Base-by-base conservation (phyloP, 2,797 vertebrate genomes). In the Loriculus beryllinus region DNA sequence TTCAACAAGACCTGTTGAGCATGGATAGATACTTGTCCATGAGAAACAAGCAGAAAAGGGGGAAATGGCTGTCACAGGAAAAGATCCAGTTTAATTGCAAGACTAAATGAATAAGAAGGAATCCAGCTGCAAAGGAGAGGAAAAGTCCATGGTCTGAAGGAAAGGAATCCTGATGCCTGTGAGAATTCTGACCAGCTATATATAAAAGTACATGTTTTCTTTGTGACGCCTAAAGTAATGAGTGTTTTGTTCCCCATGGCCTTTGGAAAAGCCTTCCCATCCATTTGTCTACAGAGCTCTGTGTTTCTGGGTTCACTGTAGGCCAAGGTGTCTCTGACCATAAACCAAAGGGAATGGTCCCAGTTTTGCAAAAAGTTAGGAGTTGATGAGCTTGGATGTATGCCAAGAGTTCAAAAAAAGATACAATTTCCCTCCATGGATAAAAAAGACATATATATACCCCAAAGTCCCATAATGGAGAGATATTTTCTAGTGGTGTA, bases 341-440 rank as follows among this genome's bases (percentile, higher is more conserved):
- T 51, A 81, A 72, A 88, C 42, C 28, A 52, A 4, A 82, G 49
- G 49, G 43, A 9, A 67, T 43, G 10, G 35, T 37, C 59, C 16
- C 43, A 11, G 37, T 29, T 70, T 49, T 77, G 12, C 6, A 12
- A 52, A 80, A 51, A 10, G 3, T 8, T 63, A 42, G 52, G 33
- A n/a, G 20, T 7, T 7, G 0, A 31, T 59, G 35, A 29, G 12
- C 42, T 63, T 76, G 43, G 13, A 21, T 28, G 3, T 12, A 11
- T 60, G 37, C 74, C 56, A 89, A 37, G 10, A 67, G 63, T 43
- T 84, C 28, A 43, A 43, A 77, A 84, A 59, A 72, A 48, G 26
- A 14, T 1, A 4, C 2, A 29, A 0, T 17, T 62, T 26, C 12
- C 9, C 9, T 77, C 6, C 33, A 12, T 3, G 3, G 13, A 4